Evolutionary conservation across 2,888 invertebrate species (phyloP).

Genomic region (Nebria salina): DNA sequence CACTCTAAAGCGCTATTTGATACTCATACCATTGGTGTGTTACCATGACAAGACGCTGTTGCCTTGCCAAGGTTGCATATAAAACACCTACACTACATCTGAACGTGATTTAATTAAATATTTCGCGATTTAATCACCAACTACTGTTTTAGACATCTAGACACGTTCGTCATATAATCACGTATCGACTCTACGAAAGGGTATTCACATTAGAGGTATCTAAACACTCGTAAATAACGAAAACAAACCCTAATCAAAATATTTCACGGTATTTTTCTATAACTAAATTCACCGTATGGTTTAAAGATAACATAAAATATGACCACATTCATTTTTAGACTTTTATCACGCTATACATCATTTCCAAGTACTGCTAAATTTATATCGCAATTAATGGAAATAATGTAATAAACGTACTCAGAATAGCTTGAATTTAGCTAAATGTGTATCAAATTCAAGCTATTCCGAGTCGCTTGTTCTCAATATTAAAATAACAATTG

Average conservation of each 20-base stretch:
- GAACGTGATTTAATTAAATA: not conserved
- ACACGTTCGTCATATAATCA: not conserved
- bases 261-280: no score
- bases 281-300: not conserved
- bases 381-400: not conserved
- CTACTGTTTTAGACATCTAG: not conserved
- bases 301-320: not conserved
- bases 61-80: not conserved
- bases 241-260: no score
- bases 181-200: not conserved
- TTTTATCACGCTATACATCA: not conserved
- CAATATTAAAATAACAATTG: no score
- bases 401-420: not conserved
- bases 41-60: not conserved
- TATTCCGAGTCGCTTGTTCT: no score
- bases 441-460: no score
- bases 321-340: not conserved
- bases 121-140: not conserved
- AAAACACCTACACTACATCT: not conserved
- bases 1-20: no score
- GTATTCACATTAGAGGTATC: not conserved
- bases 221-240: not conserved
- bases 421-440: no score
- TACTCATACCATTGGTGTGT: not conserved
- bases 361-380: not conserved